Evolutionary conservation across 2,888 invertebrate species (phyloP).

Genomic region (Shargacucullia verbasci): DNA sequence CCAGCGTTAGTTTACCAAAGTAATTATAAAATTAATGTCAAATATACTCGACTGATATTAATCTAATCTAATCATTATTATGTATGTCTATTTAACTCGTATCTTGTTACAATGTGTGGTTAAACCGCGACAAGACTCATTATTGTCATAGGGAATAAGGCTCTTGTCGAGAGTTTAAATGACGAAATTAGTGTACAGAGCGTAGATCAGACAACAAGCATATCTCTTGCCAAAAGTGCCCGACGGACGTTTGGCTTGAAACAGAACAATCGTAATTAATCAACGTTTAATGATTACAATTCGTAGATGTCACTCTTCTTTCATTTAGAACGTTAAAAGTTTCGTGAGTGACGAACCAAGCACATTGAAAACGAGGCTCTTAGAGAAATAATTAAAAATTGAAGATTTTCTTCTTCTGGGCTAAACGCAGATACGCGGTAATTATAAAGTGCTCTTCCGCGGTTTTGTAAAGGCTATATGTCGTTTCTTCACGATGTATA

Average conservation of each 20-base stretch:
- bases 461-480: too few relatives aligned
- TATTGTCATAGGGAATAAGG: too few relatives aligned
- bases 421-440: too few relatives aligned
- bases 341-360: slow-evolving; percentile 22
- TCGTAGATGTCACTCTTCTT: slow-evolving; percentile 29
- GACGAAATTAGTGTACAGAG: slow-evolving; percentile 10
- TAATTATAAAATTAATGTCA: slow-evolving; percentile 26
- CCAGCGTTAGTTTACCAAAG: slow-evolving; percentile 25
- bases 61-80: too few relatives aligned
- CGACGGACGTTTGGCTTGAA: slow-evolving; percentile 24
- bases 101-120: too few relatives aligned
- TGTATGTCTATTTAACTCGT: too few relatives aligned
- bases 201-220: background rate
- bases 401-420: too few relatives aligned
- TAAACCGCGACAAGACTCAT: too few relatives aligned
- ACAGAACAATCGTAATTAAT: slow-evolving; percentile 25
- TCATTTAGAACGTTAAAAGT: slow-evolving; percentile 10
- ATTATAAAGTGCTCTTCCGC: too few relatives aligned
- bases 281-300: slow-evolving; percentile 23
- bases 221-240: slow-evolving; percentile 16
- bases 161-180: slow-evolving; percentile 8
- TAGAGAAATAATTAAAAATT: too few relatives aligned
- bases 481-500: too few relatives aligned
- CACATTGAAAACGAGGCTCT: slow-evolving; percentile 27
- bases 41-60: background rate